A percentile compares a stretch with the other conserved stretches of the same genome.
These are phyloP conservation scores for Ametastegia equiseti DNA, from an alignment of 2,888 invertebrate genomes.

Conservation along the genomic window DNA sequence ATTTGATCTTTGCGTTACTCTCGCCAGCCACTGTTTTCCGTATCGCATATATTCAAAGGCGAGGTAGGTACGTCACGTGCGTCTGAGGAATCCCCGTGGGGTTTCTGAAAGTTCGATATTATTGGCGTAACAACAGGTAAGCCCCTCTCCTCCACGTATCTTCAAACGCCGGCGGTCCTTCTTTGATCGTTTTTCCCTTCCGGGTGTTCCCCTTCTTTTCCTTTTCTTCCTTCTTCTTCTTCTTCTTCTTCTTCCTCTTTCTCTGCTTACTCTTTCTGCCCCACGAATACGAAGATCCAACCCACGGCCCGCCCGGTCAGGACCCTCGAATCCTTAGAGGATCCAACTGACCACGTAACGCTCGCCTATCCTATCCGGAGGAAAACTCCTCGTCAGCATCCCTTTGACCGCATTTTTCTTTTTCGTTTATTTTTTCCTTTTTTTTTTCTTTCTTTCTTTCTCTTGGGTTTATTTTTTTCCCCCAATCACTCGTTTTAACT, in stretches of 20 bases:
- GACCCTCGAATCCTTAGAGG: slow-evolving; percentile 40
- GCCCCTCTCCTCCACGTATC: slow-evolving; percentile 55
- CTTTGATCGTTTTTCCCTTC: slow-evolving; percentile 48
- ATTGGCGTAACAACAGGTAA: slow-evolving; percentile 59
- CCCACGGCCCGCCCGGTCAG: neutral
- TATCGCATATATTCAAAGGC: neutral
- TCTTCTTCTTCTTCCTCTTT: neutral
- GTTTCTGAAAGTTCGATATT: slow-evolving; percentile 34
- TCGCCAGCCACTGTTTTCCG: neutral
- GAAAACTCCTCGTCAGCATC: slow-evolving; percentile 42
- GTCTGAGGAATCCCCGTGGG: slow-evolving; percentile 19
- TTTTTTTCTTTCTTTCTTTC: slow-evolving; percentile 9
- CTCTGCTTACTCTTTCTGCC: neutral
- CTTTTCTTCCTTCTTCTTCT: slow-evolving; percentile 8
- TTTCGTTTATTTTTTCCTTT: neutral
- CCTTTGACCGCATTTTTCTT: slow-evolving; percentile 35
- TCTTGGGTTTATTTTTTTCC: slow-evolving; percentile 32
- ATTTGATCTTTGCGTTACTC: neutral
- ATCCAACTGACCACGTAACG: slow-evolving; percentile 45
- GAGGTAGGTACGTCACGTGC: neutral
- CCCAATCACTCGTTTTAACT: slow-evolving; percentile 41
- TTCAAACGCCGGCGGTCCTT: slow-evolving; percentile 37
- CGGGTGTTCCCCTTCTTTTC: slow-evolving; percentile 50
- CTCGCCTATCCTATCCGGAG: neutral
- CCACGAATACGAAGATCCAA: slow-evolving; percentile 16